These are phyloP conservation scores for Dromius quadrimaculatus DNA, from an alignment of 2,888 invertebrate genomes.

Conservation along the genomic window DNA sequence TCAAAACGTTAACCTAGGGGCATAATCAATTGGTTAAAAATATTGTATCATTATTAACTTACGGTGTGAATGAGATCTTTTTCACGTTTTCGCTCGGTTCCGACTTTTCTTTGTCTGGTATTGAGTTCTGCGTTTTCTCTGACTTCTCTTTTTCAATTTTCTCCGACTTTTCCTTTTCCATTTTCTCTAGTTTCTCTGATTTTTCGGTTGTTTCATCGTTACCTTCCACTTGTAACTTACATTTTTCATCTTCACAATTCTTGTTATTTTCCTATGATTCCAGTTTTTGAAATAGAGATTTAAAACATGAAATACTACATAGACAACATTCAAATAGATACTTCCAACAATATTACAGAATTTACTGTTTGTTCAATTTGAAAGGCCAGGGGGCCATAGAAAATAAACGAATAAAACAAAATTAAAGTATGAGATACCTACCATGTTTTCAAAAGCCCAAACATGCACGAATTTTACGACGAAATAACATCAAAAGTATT, in stretches of 20 bases:
- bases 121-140: slow-evolving; percentile 59
- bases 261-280: slow-evolving; percentile 42
- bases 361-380: slow-evolving; percentile 1
- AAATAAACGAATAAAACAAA: neutral
- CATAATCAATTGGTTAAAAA: too few relatives aligned
- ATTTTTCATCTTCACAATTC: slow-evolving; percentile 39
- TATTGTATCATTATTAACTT: too few relatives aligned
- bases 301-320: slow-evolving; percentile 8
- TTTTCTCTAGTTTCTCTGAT: slow-evolving; percentile 48
- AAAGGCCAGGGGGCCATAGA: slow-evolving; percentile 15
- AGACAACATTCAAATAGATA: slow-evolving; percentile 36
- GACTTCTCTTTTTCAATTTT: slow-evolving; percentile 59
- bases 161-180: slow-evolving; percentile 51
- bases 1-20: too few relatives aligned
- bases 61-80: slow-evolving; percentile 75
- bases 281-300: slow-evolving; percentile 21
- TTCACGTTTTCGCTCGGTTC: slow-evolving; percentile 67
- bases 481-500: slow-evolving; percentile 8
- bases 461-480: slow-evolving; percentile 7
- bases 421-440: slow-evolving; percentile 18
- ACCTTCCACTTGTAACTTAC: slow-evolving; percentile 34
- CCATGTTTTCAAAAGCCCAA: slow-evolving; percentile 18
- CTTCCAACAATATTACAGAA: neutral
- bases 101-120: slow-evolving; percentile 60
- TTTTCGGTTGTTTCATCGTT: slow-evolving; percentile 51